Evolutionary conservation across 1,140 invertebrate genomes (phyloP).

Genomic region (Hylaeus anthracinus): DNA sequence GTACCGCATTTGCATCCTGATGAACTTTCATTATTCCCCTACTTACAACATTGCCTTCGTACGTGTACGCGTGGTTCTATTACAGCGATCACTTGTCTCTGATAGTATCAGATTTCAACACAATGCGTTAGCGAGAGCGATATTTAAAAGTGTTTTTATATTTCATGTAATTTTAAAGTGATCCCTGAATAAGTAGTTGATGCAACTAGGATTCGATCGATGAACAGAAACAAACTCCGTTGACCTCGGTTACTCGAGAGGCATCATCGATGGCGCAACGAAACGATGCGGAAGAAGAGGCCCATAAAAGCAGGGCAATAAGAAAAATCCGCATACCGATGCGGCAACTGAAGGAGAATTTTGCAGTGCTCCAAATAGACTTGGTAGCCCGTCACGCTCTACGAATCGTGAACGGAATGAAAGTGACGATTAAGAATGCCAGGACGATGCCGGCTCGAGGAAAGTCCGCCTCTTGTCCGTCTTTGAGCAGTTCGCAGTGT

Average conservation of each 20-base stretch:
- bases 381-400: conserved; percentile 57
- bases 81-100: neutral
- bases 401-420: conserved; percentile 60
- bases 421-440: conserved; percentile 66
- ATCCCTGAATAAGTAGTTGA: neutral
- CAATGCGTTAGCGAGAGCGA: too few species aligned
- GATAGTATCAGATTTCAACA: neutral
- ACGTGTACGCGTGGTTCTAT: neutral
- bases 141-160: too few species aligned
- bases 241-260: conserved; percentile 21
- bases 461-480: conserved; percentile 40
- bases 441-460: conserved; percentile 37
- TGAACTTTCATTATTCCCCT: neutral
- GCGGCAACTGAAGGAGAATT: conserved; percentile 67
- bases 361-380: conserved; percentile 62
- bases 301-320: conserved; percentile 41
- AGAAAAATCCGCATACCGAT: conserved; percentile 51
- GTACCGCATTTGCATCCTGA: neutral
- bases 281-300: conserved; percentile 44
- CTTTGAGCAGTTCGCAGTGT: neutral
- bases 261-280: conserved; percentile 33
- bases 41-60: neutral
- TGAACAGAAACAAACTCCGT: neutral
- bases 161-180: too few species aligned
- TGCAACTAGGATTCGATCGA: neutral